phyloP scores from a whole-genome alignment of 2,888 invertebrate species.

The Eupithecia vulgata region DNA sequence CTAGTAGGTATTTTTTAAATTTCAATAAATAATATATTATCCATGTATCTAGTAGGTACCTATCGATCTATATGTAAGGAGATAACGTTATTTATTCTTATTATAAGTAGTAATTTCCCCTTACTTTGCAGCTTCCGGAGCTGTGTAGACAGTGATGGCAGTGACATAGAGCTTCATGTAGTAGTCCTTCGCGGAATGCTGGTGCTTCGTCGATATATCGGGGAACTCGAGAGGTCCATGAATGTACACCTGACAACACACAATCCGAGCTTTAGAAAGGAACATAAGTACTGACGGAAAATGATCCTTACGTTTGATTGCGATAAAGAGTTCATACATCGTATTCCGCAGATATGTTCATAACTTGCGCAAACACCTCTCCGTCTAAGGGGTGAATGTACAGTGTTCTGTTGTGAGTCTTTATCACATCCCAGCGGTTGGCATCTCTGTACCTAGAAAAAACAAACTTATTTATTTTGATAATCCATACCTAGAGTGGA shows the following conservation, averaged over 20 bases:
- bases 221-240: conserved; percentile 88
- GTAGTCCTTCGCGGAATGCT: conserved; percentile 77
- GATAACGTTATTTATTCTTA: not conserved
- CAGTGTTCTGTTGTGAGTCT: conserved; percentile 72
- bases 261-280: not conserved
- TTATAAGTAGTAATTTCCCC: not conserved
- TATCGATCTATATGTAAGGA: no score
- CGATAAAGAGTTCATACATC: conserved; percentile 74
- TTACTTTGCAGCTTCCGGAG: conserved; percentile 82
- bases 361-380: conserved; percentile 90
- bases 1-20: not conserved
- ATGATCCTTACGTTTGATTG: not conserved
- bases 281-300: not conserved
- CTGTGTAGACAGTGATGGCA: conserved; percentile 84
- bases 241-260: conserved; percentile 79
- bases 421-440: conserved; percentile 81
- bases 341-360: conserved; percentile 87
- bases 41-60: no score
- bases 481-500: not conserved
- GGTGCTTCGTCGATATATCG: conserved; percentile 85
- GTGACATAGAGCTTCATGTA: conserved; percentile 86
- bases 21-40: no score
- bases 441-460: conserved; percentile 83
- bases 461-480: not conserved
- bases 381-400: conserved; percentile 89